Conservation (phyloP, 1,140 invertebrate species). For the Cydia splendana region DNA sequence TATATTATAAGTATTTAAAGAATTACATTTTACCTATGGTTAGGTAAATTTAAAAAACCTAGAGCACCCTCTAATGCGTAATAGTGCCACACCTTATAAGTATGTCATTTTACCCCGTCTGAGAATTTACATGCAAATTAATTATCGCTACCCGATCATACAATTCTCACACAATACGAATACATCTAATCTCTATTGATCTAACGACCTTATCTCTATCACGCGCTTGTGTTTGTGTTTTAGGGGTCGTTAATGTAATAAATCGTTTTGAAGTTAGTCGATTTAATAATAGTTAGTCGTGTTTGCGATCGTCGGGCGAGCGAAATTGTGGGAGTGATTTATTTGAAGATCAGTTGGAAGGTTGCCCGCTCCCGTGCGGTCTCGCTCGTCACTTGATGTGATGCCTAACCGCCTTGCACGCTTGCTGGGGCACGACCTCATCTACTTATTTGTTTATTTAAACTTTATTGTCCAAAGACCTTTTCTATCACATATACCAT, state of each 20-base stretch:
- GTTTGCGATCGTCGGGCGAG: conserved; percentile 48
- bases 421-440: background rate
- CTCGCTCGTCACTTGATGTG: background rate
- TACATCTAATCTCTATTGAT: background rate
- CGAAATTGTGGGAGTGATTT: conserved; percentile 54
- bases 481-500: background rate
- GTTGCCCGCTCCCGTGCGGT: conserved; percentile 46
- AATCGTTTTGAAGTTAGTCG: conserved; percentile 50
- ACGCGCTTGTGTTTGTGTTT: conserved; percentile 28
- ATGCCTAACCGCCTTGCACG: background rate
- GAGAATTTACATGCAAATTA: background rate
- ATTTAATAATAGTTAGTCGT: conserved; percentile 57
- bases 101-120: background rate
- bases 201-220: conserved; percentile 22
- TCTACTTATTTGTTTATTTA: conserved; percentile 10
- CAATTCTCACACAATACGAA: background rate
- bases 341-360: conserved; percentile 57
- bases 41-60: too few relatives aligned
- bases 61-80: too few relatives aligned
- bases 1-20: too few relatives aligned
- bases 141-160: background rate
- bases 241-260: conserved; percentile 36
- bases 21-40: too few relatives aligned
- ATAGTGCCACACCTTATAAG: too few relatives aligned
- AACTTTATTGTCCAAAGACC: background rate